Conservation (phyloP, 2,113 vertebrate genomes). For the Bujurquina vittata region DNA sequence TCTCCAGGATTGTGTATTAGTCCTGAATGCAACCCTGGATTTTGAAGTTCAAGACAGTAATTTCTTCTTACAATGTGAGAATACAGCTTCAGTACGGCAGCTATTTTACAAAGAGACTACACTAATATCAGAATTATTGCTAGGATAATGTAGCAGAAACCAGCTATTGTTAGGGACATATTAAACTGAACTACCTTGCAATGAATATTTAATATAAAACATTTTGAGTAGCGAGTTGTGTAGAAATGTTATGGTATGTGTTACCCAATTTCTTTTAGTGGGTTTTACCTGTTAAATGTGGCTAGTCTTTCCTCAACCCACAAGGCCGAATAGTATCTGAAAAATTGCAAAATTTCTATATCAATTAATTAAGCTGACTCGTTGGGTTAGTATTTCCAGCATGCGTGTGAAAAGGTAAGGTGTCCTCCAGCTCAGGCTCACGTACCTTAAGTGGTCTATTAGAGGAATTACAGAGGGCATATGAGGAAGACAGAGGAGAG, state of each 20-base stretch:
- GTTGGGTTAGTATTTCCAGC: neutral
- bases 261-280: neutral
- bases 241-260: neutral
- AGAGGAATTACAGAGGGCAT: slow-evolving; percentile 41
- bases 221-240: neutral
- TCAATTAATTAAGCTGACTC: neutral
- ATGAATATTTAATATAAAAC: no score
- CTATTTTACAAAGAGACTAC: neutral
- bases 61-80: neutral
- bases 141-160: no score
- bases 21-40: neutral
- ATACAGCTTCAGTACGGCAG: neutral
- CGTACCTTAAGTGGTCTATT: slow-evolving; percentile 31
- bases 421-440: neutral
- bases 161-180: no score
- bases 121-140: no score
- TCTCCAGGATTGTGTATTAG: neutral
- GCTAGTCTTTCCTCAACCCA: neutral
- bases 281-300: neutral
- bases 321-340: neutral
- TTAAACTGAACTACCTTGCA: no score
- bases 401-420: slow-evolving; percentile 1
- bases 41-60: neutral
- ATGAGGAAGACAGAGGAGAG: slow-evolving; percentile 38
- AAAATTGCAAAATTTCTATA: neutral